Base-by-base conservation (phyloP, 2,797 vertebrate species). In the Tenualosa thibaudeaui region DNA sequence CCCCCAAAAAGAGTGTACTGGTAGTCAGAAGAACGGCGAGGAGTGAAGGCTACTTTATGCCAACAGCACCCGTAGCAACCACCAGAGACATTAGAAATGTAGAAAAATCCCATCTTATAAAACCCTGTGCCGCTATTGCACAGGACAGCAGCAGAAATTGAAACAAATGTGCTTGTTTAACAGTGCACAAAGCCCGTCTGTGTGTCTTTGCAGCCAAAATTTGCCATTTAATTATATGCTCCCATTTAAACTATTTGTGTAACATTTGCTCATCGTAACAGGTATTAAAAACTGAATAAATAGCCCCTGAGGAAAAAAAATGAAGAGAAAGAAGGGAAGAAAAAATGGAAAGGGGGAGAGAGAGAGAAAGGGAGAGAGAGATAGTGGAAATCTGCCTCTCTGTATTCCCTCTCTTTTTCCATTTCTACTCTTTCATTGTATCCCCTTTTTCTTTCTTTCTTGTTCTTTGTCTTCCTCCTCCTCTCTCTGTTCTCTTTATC, bases 191-290 rank as follows among this genome's bases (percentile, higher is more conserved):
- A 88, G 82, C 83, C 43, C 43, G 84, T 49, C 82, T 84, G 84
- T 85, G 84, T 83, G 82, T 81, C 85, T 85, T 83, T 65, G 43
- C 53, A 19, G 37, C 40, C 58, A 84, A 81, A 83, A 86, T 87
- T 88, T 87, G 75, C 71, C 84, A 87, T 83, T 88, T 86, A 88
- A 89, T 88, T 87, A 84, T 84, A 82, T 65, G 24, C 78, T 81
- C 85, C 83, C 82, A 86, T 90, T 86, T 87, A 88, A 87, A 82
- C 84, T 81, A 87, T 88, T 88, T 87, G 81, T 81, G 90, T 89
- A 86, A 93, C 92, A 91, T 93, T 93, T 90, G 91, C 91, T 94
- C 91, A 94, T 93, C 92, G 89, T 87, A 93, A 89, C 90, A 93
- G 89, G 91, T 93, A 93, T 93, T 94, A 93, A 93, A 93, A 93